A percentile compares a stretch with the other conserved stretches of the same genome.
Conservation (phyloP, 1,140 invertebrate genomes). For the Matsumurasca onukii region DNA sequence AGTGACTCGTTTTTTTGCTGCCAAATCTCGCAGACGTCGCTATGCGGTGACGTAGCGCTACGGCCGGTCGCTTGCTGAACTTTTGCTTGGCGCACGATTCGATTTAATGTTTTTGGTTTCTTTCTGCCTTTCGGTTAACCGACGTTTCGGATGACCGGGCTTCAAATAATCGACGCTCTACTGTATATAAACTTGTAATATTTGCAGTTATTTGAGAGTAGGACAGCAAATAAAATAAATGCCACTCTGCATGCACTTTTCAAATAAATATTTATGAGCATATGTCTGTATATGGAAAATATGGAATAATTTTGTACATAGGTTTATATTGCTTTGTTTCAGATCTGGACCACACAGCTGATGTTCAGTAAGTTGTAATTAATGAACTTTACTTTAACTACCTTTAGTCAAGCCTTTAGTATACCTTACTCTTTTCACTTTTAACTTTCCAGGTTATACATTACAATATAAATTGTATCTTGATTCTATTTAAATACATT, state of each 20-base stretch:
- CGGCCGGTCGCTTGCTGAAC: no score
- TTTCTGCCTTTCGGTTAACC: no score
- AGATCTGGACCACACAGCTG: conserved; percentile 97
- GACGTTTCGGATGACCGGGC: no score
- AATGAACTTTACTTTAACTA: conserved; percentile 12
- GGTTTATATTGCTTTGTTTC: conserved; percentile 47
- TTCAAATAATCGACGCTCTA: no score
- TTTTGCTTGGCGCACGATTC: no score
- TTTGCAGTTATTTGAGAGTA: not conserved
- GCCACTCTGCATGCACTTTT: not conserved
- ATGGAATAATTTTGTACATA: not conserved
- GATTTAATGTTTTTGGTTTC: no score
- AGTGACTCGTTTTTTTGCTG: no score
- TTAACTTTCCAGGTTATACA: not conserved
- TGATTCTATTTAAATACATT: no score
- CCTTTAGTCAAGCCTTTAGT: not conserved
- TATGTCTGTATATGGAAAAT: not conserved
- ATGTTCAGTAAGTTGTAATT: conserved; percentile 84
- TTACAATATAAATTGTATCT: no score
- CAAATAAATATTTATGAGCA: not conserved
- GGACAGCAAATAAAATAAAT: not conserved
- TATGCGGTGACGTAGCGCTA: no score
- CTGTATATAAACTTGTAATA: no score
- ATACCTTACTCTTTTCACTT: not conserved
- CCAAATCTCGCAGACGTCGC: no score